phyloP scores from a whole-genome alignment of 2,113 vertebrate genomes.

The Siphamia tubifer region DNA sequence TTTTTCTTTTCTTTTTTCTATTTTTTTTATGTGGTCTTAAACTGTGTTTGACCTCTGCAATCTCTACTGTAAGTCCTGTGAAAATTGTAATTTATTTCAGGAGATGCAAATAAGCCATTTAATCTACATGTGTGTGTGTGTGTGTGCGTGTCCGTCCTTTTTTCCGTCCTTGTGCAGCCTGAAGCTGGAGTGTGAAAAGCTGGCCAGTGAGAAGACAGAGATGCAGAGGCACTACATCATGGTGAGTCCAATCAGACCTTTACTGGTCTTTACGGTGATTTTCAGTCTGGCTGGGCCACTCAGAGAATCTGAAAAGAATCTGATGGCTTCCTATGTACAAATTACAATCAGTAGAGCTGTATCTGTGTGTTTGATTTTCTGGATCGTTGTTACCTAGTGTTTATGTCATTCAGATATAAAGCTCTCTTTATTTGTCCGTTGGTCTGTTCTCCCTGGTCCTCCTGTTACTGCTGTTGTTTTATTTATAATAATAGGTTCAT shows the following conservation, averaged over 20 bases:
- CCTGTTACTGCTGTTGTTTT: neutral
- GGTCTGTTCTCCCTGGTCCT: neutral
- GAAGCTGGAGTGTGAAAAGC: constrained; percentile 97
- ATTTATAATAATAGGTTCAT: neutral
- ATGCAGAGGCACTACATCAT: constrained; percentile 98
- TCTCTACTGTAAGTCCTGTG: neutral
- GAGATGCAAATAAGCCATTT: constrained; percentile 35
- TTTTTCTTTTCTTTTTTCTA: neutral
- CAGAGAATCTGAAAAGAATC: constrained; percentile 1
- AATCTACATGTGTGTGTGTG: constrained; percentile 8
- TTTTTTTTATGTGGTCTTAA: neutral
- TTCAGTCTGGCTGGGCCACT: constrained; percentile 1
- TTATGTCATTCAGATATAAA: neutral
- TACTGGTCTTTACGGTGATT: neutral
- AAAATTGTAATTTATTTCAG: constrained; percentile 38
- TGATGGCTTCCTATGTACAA: neutral
- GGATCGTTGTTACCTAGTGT: neutral
- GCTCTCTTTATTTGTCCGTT: neutral
- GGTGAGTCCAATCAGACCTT: constrained; percentile 80
- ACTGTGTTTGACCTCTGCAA: constrained; percentile 34
- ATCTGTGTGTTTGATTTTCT: neutral
- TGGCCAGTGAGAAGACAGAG: constrained; percentile 84
- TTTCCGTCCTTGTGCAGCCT: constrained; percentile 81
- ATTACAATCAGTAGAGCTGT: constrained; percentile 1
- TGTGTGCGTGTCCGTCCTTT: neutral